Evolutionary conservation across 2,113 vertebrate genomes (phyloP), one percentile per base, ranked within the genome.

Genomic region (Grammomys surdaster): DNA sequence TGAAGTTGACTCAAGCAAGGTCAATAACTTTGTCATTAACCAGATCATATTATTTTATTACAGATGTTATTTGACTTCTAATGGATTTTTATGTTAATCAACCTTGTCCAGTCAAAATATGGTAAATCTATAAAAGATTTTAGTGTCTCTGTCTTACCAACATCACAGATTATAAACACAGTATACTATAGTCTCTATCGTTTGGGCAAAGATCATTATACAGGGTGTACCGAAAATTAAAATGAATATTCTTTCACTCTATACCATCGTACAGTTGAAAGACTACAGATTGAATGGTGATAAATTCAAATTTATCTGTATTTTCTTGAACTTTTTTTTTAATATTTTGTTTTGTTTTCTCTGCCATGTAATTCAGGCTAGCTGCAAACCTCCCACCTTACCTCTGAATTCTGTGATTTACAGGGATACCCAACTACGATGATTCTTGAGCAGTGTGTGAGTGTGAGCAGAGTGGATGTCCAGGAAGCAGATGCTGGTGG

Each of bases 21-120:
- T 43, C 69, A 93, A 78, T 48, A 1, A 58, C 40, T 63, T 20
- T 87, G 7, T 46, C 24, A 90, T 17, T 80, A 80, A 90, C 63
- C 54, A 90, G 87, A 85, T 85, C 33, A 13, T 7, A 46, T 85
- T 63, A 70, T 94, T 80, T 96, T 88, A 84, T 80, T 81, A 70
- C 0, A 51, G 9, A 73, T 48, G 65, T 4, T 63, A 1, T 0
- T 70, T 36, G 6, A 22, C 26, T 56, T 72, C 36, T 26, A 82
- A 6, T 58, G 65, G 0, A 0, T 46, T 82, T 72, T 31, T 19
- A 43, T 56, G 58, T 76, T 80, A 26, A 20, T 54, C 65, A 67
- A 3, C 5, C 8, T 80, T 69, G 26, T 11, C 28, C 28, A 67
- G 56, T 54, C 26, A 10, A 88, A 88, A 80, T 72, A 81, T 28